A percentile compares a stretch with the other conserved stretches of the same genome.
Conservation (phyloP, 2,797 vertebrate species). For the Lates japonicus region DNA sequence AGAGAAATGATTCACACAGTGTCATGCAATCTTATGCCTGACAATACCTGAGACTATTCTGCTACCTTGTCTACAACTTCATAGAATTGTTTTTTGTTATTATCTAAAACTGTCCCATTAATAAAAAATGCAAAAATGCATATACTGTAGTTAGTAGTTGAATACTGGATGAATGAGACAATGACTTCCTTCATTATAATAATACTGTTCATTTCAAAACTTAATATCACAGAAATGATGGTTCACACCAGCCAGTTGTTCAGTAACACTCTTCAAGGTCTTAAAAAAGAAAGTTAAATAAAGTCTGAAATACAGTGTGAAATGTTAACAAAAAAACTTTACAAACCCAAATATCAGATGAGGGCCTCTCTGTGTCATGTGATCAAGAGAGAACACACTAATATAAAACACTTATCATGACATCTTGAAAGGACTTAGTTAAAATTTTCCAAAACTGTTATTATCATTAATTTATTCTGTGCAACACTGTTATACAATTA, state of each 20-base stretch:
- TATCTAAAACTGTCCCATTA: neutral
- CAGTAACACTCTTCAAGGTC: constrained; percentile 53
- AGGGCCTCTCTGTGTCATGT: constrained; percentile 79
- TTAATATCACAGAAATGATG: constrained; percentile 44
- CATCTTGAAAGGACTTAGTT: constrained; percentile 55
- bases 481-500: constrained; percentile 44
- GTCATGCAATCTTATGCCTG: constrained; percentile 66
- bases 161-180: constrained; percentile 44
- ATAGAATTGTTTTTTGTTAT: constrained; percentile 18
- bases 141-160: constrained; percentile 20
- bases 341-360: constrained; percentile 80
- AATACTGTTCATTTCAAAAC: constrained; percentile 19
- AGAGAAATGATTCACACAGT: constrained; percentile 68
- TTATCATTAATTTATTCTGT: constrained; percentile 38
- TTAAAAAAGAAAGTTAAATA: constrained; percentile 42
- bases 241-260: constrained; percentile 39
- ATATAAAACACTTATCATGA: constrained; percentile 75
- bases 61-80: constrained; percentile 45
- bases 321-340: constrained; percentile 71
- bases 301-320: constrained; percentile 58
- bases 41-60: constrained; percentile 57
- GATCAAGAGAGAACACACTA: constrained; percentile 82
- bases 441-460: constrained; percentile 34
- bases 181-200: constrained; percentile 7
- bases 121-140: constrained; percentile 19